Evolutionary conservation across 2,797 vertebrate genomes (phyloP).

Genomic region (Dicrostonyx torquatus): DNA sequence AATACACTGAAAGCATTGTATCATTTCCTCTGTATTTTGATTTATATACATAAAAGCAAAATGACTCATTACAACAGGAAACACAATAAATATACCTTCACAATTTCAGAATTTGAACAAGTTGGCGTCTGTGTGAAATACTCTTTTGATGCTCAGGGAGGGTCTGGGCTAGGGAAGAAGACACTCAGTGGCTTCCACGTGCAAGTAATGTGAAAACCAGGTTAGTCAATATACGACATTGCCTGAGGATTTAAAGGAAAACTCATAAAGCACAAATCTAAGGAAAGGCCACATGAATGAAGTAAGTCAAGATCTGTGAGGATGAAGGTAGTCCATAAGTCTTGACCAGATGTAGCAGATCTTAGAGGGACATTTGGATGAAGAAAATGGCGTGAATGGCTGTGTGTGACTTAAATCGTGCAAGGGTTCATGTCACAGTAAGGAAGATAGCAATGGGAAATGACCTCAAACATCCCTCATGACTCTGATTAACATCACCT

Average conservation of each 20-base stretch:
- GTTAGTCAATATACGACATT: not conserved
- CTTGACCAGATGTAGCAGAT: not conserved
- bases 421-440: not conserved
- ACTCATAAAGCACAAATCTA: not conserved
- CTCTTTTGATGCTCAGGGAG: not conserved
- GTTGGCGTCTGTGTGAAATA: not conserved
- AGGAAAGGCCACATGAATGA: not conserved
- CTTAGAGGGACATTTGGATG: not conserved
- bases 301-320: not conserved
- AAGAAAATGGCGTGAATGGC: not conserved
- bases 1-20: not conserved
- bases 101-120: not conserved
- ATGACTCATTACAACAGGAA: not conserved
- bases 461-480: not conserved
- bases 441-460: not conserved
- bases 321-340: not conserved
- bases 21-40: conserved; percentile 7
- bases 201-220: not conserved
- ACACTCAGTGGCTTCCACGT: not conserved
- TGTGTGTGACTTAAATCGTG: not conserved
- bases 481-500: not conserved
- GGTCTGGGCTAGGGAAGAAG: not conserved
- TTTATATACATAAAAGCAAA: not conserved
- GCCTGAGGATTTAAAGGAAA: not conserved
- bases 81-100: not conserved